Percentiles rank a stretch among this genome's conserved stretches.
Conservation (phyloP, 1,140 invertebrate species). For the Lordiphosa mommai region DNA sequence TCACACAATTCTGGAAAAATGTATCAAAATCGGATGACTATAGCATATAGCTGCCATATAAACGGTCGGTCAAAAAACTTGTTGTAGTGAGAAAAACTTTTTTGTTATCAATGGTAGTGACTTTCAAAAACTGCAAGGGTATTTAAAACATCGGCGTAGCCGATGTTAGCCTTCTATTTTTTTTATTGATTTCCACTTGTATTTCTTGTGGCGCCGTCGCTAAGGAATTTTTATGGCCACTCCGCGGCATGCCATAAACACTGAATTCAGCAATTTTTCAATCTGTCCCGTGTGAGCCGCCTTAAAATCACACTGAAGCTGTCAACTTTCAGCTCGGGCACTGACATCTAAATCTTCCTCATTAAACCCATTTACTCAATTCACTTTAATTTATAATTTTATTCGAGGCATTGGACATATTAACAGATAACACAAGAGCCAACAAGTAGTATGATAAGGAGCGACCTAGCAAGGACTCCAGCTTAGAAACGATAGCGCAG, state of each 20-base stretch:
- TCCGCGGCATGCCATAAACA: constrained; percentile 32
- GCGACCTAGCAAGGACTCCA: background rate
- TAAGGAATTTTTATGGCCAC: constrained; percentile 61
- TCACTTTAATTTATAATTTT: constrained; percentile 42
- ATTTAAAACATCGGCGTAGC: too few relatives aligned
- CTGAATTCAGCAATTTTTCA: constrained; percentile 43
- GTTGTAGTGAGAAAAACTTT: too few relatives aligned
- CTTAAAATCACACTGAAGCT: constrained; percentile 8
- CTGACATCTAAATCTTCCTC: constrained; percentile 6
- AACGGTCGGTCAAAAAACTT: too few relatives aligned
- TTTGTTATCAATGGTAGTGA: too few relatives aligned
- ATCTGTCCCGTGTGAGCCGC: background rate
- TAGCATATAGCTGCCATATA: too few relatives aligned
- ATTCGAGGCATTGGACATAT: constrained; percentile 55
- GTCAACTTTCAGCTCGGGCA: background rate
- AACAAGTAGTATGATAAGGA: constrained; percentile 41
- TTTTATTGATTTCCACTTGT: constrained; percentile 61
- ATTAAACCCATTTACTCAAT: background rate
- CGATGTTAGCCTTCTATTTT: constrained; percentile 28
- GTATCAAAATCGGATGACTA: too few relatives aligned
- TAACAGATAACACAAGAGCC: constrained; percentile 64
- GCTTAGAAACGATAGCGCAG: constrained; percentile 56
- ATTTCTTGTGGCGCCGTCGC: constrained; percentile 36
- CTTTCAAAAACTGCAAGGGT: too few relatives aligned
- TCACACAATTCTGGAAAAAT: too few relatives aligned